Percentiles rank a stretch among this genome's conserved stretches.
These are phyloP conservation scores for Anorthoa munda DNA, from an alignment of 2,888 invertebrate species.

Conservation along the genomic window DNA sequence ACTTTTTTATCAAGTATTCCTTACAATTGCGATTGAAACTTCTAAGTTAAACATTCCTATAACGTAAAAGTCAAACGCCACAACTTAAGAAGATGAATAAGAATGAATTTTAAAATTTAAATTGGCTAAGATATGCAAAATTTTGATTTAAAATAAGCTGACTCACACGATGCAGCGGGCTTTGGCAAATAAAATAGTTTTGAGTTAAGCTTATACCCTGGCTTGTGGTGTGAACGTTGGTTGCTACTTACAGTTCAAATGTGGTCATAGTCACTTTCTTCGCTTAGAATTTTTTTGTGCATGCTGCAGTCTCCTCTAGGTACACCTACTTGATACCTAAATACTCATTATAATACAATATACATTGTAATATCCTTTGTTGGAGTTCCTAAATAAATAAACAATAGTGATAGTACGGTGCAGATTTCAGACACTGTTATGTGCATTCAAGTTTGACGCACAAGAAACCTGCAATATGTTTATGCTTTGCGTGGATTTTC, in stretches of 20 bases:
- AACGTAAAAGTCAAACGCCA: slow-evolving; percentile 63
- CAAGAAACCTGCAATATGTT: not conserved
- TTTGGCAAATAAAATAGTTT: slow-evolving; percentile 34
- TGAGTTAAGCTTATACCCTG: not conserved
- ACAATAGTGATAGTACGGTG: not conserved
- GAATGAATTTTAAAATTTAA: slow-evolving; percentile 80
- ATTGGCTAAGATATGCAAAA: slow-evolving; percentile 82
- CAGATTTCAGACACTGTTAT: not conserved
- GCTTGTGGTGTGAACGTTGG: not conserved
- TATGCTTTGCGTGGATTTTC: not conserved
- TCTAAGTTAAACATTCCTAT: slow-evolving; percentile 38
- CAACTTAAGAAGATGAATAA: slow-evolving; percentile 74
- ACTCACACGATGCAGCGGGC: slow-evolving; percentile 51
- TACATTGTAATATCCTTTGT: no score
- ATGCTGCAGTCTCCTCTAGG: no score
- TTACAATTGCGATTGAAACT: slow-evolving; percentile 41
- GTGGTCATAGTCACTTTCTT: not conserved
- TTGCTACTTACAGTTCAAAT: not conserved
- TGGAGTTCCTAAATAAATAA: no score
- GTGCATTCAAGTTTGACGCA: not conserved
- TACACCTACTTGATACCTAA: no score
- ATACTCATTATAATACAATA: no score
- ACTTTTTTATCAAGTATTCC: slow-evolving; percentile 17
- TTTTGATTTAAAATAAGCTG: slow-evolving; percentile 68
- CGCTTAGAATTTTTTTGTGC: no score